Evolutionary conservation across 2,888 invertebrate species (phyloP), one percentile per base, ranked within the genome.

Genomic region (Caenorhabditis japonica): DNA sequence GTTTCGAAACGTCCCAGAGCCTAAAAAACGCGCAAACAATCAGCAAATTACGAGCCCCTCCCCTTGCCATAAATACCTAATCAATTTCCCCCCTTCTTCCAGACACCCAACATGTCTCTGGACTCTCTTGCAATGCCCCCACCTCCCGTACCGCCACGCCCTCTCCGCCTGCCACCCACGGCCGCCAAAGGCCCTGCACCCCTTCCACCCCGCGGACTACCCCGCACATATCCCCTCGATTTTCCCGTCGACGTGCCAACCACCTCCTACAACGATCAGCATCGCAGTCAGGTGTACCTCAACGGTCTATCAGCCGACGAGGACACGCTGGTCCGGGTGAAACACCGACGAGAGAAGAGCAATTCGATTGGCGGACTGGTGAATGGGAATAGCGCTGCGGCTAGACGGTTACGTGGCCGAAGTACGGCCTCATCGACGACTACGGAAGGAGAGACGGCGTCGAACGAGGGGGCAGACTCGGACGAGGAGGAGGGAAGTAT

Each of bases 401-500:
- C 51, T 23, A 33, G 66, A 17, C n/a, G 66, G 15, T 51, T 69
- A 7, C 44, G 64, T 43, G 46, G 62, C 12, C 44, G 39, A 17
- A 79, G 83, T 51, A 85, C 83, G 8, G 85, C 85, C 1, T 85
- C 85, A 2, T 85, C 84, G 0, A 80, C 82, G 3, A 85, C 85
- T 2, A 85, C 84, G 2, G 85, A 85, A 71, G 84, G 84, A 7
- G 80, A 80, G 46, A 76, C 79, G 4, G 72, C 68, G 4, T 68
- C 76, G 15, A 72, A 74, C 21, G 82, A 78, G 43, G 97, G 96
- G 75, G 93, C 94, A 1, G 97, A 97, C 90, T 95, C 95, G 79
- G 93, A 94, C 81, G 85, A 95, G 87, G 94, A 94, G 88, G 96
- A 95, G 89, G 87, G 88, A 34, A 85, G 83, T 47, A 82, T 84